These are phyloP conservation scores for Drosophila siamana DNA, from an alignment of 2,888 invertebrate species.

Conservation along the genomic window DNA sequence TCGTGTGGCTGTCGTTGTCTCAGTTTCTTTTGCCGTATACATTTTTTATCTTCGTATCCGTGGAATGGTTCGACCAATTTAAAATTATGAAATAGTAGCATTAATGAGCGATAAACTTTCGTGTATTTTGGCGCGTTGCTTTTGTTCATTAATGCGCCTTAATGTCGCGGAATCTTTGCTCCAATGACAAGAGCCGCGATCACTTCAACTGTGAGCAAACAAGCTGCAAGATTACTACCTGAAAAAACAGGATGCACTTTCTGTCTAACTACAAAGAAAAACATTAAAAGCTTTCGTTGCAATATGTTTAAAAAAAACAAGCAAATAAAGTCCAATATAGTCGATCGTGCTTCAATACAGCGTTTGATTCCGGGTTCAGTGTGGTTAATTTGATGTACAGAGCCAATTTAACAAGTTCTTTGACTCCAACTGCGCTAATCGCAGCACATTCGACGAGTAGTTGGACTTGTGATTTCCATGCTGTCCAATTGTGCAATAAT, in stretches of 20 bases:
- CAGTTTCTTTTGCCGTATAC: conserved; percentile 60
- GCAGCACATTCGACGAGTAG: conserved; percentile 7
- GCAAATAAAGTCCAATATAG: too few species aligned
- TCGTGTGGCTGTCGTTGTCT: conserved; percentile 19
- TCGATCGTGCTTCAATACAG: too few species aligned
- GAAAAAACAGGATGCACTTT: too few species aligned
- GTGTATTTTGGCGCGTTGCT: conserved; percentile 51
- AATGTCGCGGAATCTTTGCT: conserved; percentile 12
- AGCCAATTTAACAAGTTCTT: not conserved
- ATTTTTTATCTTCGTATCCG: conserved; percentile 69
- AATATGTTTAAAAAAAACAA: too few species aligned
- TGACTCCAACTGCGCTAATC: conserved; percentile 8
- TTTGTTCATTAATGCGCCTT: conserved; percentile 10
- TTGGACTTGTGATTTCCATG: conserved; percentile 13
- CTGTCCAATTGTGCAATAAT: conserved; percentile 35
- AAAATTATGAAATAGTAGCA: conserved; percentile 74
- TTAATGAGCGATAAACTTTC: conserved; percentile 69
- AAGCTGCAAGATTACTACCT: not conserved
- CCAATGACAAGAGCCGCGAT: not conserved
- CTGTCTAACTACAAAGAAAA: too few species aligned
- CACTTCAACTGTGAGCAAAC: not conserved
- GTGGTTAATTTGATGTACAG: not conserved
- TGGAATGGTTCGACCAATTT: conserved; percentile 62
- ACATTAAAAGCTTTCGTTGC: too few species aligned
- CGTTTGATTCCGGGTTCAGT: not conserved